phyloP scores from a whole-genome alignment of 2,797 vertebrate species.

The Sebastes minor region DNA sequence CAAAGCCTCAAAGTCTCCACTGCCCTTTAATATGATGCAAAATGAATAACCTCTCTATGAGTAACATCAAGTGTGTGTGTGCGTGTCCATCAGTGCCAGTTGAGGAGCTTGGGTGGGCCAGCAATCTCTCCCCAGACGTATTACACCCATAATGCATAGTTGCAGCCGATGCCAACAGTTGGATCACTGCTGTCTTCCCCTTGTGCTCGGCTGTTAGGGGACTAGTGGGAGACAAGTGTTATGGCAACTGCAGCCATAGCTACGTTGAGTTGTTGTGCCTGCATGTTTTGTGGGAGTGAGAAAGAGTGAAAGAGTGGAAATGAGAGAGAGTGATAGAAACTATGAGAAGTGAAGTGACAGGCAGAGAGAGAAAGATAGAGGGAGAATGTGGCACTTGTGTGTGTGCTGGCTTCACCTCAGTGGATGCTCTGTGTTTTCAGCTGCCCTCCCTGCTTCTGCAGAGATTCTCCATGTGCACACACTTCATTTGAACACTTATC shows the following conservation, averaged over 20 bases:
- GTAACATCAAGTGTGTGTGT: constrained; percentile 1
- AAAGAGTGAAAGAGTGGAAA: constrained; percentile 5
- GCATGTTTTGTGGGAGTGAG: constrained; percentile 35
- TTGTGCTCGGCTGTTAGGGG: constrained; percentile 49
- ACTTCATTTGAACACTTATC: constrained; percentile 21
- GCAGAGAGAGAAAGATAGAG: background rate
- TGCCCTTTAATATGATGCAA: constrained; percentile 32
- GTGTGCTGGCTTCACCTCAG: constrained; percentile 9
- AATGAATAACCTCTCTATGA: constrained; percentile 52
- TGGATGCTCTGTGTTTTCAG: constrained; percentile 13
- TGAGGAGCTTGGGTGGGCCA: constrained; percentile 73
- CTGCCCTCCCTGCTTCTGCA: background rate
- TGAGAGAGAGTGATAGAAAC: constrained; percentile 10
- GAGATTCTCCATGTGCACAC: background rate
- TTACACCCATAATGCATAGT: constrained; percentile 58
- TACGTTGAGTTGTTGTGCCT: constrained; percentile 59
- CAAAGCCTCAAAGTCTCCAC: constrained; percentile 7
- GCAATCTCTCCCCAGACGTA: constrained; percentile 51
- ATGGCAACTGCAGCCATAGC: constrained; percentile 79
- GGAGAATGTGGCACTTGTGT: constrained; percentile 6
- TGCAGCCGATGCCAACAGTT: constrained; percentile 61
- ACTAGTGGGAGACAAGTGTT: constrained; percentile 72
- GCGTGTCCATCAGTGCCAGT: constrained; percentile 33
- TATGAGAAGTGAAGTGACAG: background rate
- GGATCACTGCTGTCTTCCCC: constrained; percentile 65